Evolutionary conservation across 1,140 invertebrate genomes (phyloP), one percentile per base, ranked within the genome.

Genomic region (Nasonia giraulti): DNA sequence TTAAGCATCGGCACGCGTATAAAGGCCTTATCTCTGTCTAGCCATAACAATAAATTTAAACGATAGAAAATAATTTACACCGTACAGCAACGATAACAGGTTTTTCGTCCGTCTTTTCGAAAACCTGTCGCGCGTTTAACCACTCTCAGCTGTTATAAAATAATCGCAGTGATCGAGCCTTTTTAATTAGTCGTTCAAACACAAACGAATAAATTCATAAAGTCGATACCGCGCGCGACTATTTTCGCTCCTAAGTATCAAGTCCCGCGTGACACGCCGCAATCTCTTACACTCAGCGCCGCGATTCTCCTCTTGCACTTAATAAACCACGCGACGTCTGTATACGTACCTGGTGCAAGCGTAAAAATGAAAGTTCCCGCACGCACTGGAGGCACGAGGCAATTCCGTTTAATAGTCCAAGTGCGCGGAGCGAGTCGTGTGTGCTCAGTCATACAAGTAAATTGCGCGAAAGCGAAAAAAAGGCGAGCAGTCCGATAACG

Each of bases 391-490:
- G 4, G 47, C 66, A 17, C 74, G 40, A 44, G 33, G 33, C 37
- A 79, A 33, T 50, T 23, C 50, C 50, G 55, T 20, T 79, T 79
- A 62, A 79, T 77, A 50, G 75, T 44, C 20, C 20, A 6, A n/a
- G 11, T 50, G 47, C 47, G 47, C 47, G 2, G 47, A 50, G 47
- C 12, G 27, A 55, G 74, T 8, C 27, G 17, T 55, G 55, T 66
- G 78, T 80, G 62, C 78, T 40, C 66, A 68, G 78, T 80, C 78
- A 68, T 80, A 68, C 37, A 20, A 69, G 78, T 80, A 80, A 80
- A 80, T 80, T 1, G 66, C 40, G 47, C 75, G 27, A n/a, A n/a
- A 11, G 14, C 6, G 33, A 33, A 75, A 20, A 75, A 75, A 44
- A 75, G n/a, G 27, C 8, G 31, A 37, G 31, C 2, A 73, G 27